Evolutionary conservation across 1,140 invertebrate species (phyloP).

Genomic region (Zaprionus nigranus): DNA sequence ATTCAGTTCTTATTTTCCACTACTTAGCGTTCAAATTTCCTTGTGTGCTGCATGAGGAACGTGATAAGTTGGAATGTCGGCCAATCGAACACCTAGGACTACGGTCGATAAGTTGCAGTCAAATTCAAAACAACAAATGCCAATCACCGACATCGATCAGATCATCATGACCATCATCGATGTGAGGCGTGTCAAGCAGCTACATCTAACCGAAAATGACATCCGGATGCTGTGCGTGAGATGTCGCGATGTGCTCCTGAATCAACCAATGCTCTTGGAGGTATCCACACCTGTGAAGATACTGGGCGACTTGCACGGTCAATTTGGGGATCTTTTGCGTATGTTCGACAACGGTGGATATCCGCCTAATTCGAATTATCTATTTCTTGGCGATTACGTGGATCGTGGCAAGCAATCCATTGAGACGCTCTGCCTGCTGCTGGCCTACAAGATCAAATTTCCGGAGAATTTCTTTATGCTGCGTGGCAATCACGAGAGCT

Average conservation of each 20-base stretch:
- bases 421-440: slow-evolving; percentile 95
- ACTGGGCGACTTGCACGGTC: slow-evolving; percentile 99
- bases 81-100: background rate
- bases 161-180: slow-evolving; percentile 85
- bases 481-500: slow-evolving; percentile 86
- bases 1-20: slow-evolving; percentile 4
- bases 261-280: slow-evolving; percentile 98
- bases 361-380: slow-evolving; percentile 99
- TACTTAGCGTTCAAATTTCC: slow-evolving; percentile 24
- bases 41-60: slow-evolving; percentile 16
- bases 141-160: slow-evolving; percentile 43
- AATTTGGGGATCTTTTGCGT: slow-evolving; percentile 98
- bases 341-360: slow-evolving; percentile 99
- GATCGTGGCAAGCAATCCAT: slow-evolving; percentile 93
- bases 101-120: background rate
- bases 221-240: slow-evolving; percentile 97
- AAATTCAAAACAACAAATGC: background rate
- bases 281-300: slow-evolving; percentile 99
- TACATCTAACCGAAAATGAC: slow-evolving; percentile 97
- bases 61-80: background rate
- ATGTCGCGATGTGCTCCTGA: slow-evolving; percentile 98
- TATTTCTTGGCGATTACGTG: slow-evolving; percentile 96
- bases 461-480: slow-evolving; percentile 94
- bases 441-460: slow-evolving; percentile 98
- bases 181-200: slow-evolving; percentile 97